Conservation (phyloP, 2,797 vertebrate species). For the Chanos chanos region DNA sequence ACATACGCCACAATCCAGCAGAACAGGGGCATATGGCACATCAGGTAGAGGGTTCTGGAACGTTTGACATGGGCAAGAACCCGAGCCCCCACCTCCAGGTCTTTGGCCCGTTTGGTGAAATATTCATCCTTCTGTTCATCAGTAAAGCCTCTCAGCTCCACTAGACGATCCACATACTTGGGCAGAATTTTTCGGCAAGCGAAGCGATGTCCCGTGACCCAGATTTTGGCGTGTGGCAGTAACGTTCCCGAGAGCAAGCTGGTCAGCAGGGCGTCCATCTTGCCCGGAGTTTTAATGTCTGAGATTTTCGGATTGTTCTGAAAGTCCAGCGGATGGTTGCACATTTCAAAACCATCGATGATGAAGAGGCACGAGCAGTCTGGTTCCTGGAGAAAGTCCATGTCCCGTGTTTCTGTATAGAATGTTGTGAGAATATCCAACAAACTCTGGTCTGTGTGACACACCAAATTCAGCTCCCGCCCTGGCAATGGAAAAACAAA, state of each 20-base stretch:
- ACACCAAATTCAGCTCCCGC: constrained; percentile 27
- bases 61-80: constrained; percentile 54
- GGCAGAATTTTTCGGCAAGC: constrained; percentile 58
- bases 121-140: constrained; percentile 62
- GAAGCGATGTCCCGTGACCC: constrained; percentile 63
- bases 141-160: constrained; percentile 65
- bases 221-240: constrained; percentile 56
- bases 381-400: constrained; percentile 46
- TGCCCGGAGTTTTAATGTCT: constrained; percentile 36
- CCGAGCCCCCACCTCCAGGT: background rate
- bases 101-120: constrained; percentile 54
- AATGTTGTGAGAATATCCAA: constrained; percentile 50
- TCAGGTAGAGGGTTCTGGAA: constrained; percentile 39
- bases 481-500: constrained; percentile 66
- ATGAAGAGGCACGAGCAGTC: constrained; percentile 59
- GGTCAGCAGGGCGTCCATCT: constrained; percentile 56
- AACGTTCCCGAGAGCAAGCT: constrained; percentile 68
- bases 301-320: constrained; percentile 48
- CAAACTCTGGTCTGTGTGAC: constrained; percentile 44
- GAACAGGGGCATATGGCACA: constrained; percentile 63
- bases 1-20: constrained; percentile 54
- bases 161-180: constrained; percentile 46
- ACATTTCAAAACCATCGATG: constrained; percentile 67
- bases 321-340: constrained; percentile 58
- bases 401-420: constrained; percentile 43